A percentile compares a stretch with the other conserved stretches of the same genome.
These are phyloP conservation scores for Calliopsis andreniformis DNA, from an alignment of 1,140 invertebrate species.

Conservation along the genomic window DNA sequence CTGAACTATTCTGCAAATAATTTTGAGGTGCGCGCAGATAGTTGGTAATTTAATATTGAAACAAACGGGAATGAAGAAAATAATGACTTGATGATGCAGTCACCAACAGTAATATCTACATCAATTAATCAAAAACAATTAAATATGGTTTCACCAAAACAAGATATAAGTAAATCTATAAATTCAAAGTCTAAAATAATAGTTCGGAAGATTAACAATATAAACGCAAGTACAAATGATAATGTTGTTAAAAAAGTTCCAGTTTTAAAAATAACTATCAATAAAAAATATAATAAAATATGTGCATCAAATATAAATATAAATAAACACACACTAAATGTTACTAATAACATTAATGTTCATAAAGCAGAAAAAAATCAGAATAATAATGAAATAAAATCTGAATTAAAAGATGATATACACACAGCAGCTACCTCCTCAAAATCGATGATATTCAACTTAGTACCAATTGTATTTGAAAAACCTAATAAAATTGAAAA, in stretches of 20 bases:
- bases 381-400: background rate
- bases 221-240: background rate
- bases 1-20: too few species aligned
- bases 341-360: background rate
- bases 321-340: background rate
- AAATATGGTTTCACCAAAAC: background rate
- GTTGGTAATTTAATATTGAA: background rate
- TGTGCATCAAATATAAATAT: background rate
- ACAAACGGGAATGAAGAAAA: background rate
- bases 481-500: background rate
- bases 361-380: background rate
- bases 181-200: background rate
- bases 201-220: background rate
- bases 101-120: background rate
- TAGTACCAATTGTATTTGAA: conserved; percentile 1
- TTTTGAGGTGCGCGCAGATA: background rate
- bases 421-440: background rate
- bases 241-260: conserved; percentile 3
- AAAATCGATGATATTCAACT: background rate
- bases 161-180: background rate
- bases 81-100: background rate
- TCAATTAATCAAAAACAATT: background rate
- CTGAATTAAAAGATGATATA: background rate
- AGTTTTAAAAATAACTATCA: conserved; percentile 29
- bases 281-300: conserved; percentile 5